Evolutionary conservation across 2,797 vertebrate genomes (phyloP).

Genomic region (Orientallactaga sibirica): DNA sequence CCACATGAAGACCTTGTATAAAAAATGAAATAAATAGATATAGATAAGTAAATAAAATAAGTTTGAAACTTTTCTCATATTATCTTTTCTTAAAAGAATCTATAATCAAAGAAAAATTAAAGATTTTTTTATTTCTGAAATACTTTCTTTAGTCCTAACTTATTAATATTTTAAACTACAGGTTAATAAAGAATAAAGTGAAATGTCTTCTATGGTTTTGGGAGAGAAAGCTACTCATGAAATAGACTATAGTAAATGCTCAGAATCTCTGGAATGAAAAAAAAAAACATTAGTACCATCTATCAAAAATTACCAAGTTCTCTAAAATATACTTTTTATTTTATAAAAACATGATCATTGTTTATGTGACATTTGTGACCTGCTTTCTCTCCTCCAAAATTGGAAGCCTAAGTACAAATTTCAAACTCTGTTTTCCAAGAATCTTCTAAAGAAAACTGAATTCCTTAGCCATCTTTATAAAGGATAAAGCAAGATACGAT

Average conservation of each 20-base stretch:
- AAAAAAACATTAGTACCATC: neutral
- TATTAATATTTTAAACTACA: constrained; percentile 15
- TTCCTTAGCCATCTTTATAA: neutral
- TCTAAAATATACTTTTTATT: neutral
- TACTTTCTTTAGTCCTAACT: neutral
- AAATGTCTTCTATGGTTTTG: neutral
- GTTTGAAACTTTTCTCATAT: no score
- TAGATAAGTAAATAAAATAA: no score
- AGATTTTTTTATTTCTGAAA: constrained; percentile 29
- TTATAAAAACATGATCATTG: neutral
- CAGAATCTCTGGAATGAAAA: neutral
- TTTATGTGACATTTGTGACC: neutral
- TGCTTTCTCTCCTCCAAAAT: neutral
- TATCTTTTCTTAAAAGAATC: constrained; percentile 27
- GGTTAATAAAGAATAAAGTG: constrained; percentile 12
- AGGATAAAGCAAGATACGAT: neutral
- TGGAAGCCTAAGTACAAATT: neutral
- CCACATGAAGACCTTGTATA: no score
- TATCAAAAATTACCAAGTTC: no score
- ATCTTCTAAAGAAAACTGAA: neutral
- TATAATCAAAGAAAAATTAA: constrained; percentile 44
- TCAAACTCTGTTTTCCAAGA: constrained; percentile 1
- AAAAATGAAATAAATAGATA: no score
- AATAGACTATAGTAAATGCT: neutral
- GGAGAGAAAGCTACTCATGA: neutral